Conservation (phyloP, 2,797 vertebrate species). For the Channallabes apus region DNA sequence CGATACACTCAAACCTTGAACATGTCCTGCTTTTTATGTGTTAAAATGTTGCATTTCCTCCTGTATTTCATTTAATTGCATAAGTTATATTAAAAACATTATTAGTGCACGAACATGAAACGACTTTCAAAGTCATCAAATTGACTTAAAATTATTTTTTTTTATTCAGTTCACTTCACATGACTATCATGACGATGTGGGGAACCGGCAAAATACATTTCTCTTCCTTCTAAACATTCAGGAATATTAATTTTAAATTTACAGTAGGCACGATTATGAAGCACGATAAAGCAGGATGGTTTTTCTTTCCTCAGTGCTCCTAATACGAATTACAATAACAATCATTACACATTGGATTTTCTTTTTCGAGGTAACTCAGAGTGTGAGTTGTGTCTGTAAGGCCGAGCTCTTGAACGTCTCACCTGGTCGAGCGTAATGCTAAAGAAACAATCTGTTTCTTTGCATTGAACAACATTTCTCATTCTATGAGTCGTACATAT, state of each 20-base stretch:
- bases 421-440: conserved; percentile 6
- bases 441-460: background rate
- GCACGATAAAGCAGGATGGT: background rate
- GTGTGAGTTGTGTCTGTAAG: conserved; percentile 1
- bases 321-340: conserved; percentile 4
- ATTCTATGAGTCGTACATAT: too few relatives aligned
- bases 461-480: background rate
- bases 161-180: background rate
- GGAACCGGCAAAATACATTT: background rate
- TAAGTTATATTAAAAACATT: background rate
- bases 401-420: background rate
- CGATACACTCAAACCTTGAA: conserved; percentile 6
- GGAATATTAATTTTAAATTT: background rate
- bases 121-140: background rate
- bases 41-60: background rate
- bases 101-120: background rate
- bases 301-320: background rate
- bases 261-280: background rate
- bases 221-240: background rate
- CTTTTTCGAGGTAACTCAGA: background rate
- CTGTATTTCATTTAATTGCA: conserved; percentile 1
- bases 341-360: background rate
- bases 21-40: background rate
- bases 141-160: background rate
- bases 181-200: background rate